Conservation (phyloP, 1,140 invertebrate species). For the Carposina sasakii region DNA sequence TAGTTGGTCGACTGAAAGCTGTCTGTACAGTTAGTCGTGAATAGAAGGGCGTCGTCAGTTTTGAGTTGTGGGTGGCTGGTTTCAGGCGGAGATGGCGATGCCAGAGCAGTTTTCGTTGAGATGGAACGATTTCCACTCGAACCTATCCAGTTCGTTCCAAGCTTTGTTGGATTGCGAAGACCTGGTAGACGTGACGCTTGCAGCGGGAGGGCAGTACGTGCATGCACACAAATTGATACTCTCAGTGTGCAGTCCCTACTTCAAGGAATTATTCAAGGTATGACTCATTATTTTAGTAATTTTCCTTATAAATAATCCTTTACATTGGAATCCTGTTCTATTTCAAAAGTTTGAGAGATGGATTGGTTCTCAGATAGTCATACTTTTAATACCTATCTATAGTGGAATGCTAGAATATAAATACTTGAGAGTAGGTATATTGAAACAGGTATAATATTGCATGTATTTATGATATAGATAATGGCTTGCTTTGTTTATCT, state of each 20-base stretch:
- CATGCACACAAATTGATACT: slow-evolving; percentile 82
- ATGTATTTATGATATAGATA: no score
- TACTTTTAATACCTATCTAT: no score
- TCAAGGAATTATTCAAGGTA: slow-evolving; percentile 82
- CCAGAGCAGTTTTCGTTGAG: slow-evolving; percentile 85
- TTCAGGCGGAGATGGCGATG: slow-evolving; percentile 53
- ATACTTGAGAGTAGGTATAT: no score
- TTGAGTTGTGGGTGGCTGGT: slow-evolving; percentile 32
- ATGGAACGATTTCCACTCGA: slow-evolving; percentile 90
- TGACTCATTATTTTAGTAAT: slow-evolving; percentile 46
- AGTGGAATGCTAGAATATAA: no score
- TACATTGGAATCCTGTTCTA: no score
- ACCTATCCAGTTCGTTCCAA: slow-evolving; percentile 80
- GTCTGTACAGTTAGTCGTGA: slow-evolving; percentile 47
- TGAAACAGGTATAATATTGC: no score
- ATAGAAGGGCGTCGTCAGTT: slow-evolving; percentile 33
- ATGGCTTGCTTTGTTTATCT: no score
- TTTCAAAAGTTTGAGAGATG: no score
- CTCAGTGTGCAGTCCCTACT: slow-evolving; percentile 81
- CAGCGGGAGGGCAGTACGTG: slow-evolving; percentile 79
- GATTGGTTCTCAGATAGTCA: no score
- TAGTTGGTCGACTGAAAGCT: slow-evolving; percentile 59
- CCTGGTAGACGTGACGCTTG: slow-evolving; percentile 82
- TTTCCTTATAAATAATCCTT: no score
- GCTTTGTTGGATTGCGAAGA: slow-evolving; percentile 78